Evolutionary conservation across 2,113 vertebrate species (phyloP).

Genomic region (Ptilorrhoa leucosticta): DNA sequence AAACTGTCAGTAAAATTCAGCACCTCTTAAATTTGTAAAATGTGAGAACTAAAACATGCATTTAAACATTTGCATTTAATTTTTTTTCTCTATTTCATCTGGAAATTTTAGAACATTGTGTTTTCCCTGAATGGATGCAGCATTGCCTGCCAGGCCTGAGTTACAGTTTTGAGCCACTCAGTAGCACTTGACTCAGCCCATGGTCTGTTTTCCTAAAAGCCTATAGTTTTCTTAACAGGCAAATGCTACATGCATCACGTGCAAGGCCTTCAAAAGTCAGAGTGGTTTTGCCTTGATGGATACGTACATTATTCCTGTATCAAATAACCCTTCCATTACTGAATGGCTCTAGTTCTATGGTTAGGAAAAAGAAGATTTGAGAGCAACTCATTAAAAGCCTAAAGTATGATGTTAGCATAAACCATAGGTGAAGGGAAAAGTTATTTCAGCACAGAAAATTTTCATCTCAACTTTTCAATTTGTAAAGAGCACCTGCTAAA

Average conservation of each 20-base stretch:
- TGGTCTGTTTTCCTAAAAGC: not conserved
- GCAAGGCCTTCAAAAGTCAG: not conserved
- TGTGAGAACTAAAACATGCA: slow-evolving; percentile 59
- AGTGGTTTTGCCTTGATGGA: not conserved
- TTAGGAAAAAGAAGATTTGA: not conserved
- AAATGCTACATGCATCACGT: not conserved
- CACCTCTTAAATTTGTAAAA: slow-evolving; percentile 56
- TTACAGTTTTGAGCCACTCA: not conserved
- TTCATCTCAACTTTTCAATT: not conserved
- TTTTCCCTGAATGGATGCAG: not conserved
- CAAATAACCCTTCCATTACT: not conserved
- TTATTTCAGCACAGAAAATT: not conserved
- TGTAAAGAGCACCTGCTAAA: not conserved
- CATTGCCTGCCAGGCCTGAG: not conserved
- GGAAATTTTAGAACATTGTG: not conserved
- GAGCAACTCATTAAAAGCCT: not conserved
- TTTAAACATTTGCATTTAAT: slow-evolving; percentile 41
- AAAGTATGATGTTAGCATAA: not conserved
- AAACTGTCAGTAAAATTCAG: slow-evolving; percentile 54
- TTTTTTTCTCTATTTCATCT: slow-evolving; percentile 8
- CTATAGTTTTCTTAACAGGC: not conserved
- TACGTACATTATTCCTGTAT: not conserved
- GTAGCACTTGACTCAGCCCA: not conserved
- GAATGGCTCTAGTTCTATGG: not conserved
- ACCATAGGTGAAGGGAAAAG: not conserved